Conservation (phyloP, 2,888 invertebrate species). For the Hydrotaea cyrtoneurina region DNA sequence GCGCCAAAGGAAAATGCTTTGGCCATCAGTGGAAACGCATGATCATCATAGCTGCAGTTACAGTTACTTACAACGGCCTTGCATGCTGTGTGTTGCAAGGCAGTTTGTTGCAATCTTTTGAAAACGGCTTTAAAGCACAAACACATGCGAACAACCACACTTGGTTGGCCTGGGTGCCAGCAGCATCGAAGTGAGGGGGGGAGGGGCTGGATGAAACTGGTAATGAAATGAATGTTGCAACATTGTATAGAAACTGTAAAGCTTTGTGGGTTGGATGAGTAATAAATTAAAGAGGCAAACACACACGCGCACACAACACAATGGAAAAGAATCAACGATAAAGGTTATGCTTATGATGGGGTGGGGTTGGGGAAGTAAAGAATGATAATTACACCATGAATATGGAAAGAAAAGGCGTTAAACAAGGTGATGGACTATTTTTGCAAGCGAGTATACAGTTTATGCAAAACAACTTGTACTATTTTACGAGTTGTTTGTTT, state of each 20-base stretch:
- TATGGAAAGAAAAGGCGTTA: not conserved
- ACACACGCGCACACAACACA: not conserved
- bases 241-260: slow-evolving; percentile 33
- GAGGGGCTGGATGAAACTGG: not conserved
- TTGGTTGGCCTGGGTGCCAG: not conserved
- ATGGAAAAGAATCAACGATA: not conserved
- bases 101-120: slow-evolving; percentile 25
- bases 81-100: slow-evolving; percentile 49
- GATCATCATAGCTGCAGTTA: slow-evolving; percentile 31
- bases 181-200: not conserved
- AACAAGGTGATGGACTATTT: no score
- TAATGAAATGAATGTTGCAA: slow-evolving; percentile 20
- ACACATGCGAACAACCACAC: not conserved
- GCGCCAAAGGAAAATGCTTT: not conserved
- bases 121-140: slow-evolving; percentile 15
- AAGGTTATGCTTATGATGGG: not conserved
- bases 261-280: slow-evolving; percentile 44
- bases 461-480: no score
- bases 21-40: slow-evolving; percentile 29
- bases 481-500: no score
- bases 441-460: no score
- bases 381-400: not conserved
- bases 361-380: no score
- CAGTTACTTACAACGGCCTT: slow-evolving; percentile 62
- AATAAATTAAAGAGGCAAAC: slow-evolving; percentile 22